Conservation (phyloP, 2,888 invertebrate genomes). For the Eupeodes latifasciatus region DNA sequence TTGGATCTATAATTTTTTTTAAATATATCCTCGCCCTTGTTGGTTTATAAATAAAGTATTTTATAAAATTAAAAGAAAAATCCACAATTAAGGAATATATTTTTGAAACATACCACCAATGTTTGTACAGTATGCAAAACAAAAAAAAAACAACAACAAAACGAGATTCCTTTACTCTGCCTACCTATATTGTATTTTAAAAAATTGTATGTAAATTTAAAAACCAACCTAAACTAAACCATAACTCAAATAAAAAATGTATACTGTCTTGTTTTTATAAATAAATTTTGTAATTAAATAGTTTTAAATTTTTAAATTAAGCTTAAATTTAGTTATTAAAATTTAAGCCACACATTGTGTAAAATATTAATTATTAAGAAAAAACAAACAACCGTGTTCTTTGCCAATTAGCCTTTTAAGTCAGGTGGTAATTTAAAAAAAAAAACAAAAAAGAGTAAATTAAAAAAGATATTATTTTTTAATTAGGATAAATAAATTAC, state of each 20-base stretch:
- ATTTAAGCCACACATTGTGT: constrained; percentile 65
- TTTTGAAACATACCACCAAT: constrained; percentile 59
- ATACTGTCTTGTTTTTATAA: constrained; percentile 47
- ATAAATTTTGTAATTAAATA: constrained; percentile 54
- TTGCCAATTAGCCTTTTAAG: constrained; percentile 74
- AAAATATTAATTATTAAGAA: constrained; percentile 65
- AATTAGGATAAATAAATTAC: constrained; percentile 55
- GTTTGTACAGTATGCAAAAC: constrained; percentile 52
- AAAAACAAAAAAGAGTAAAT: constrained; percentile 17
- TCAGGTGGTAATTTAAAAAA: constrained; percentile 67
- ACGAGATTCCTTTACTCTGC: constrained; percentile 56
- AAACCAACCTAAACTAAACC: constrained; percentile 33
- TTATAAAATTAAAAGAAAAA: constrained; percentile 30
- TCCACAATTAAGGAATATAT: constrained; percentile 11
- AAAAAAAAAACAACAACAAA: not conserved
- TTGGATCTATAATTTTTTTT: constrained; percentile 39
- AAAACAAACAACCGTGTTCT: constrained; percentile 67
- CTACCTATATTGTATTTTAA: constrained; percentile 37
- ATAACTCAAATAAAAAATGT: constrained; percentile 38
- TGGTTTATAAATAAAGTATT: constrained; percentile 28
- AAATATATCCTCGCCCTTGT: constrained; percentile 57
- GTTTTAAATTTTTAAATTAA: constrained; percentile 38
- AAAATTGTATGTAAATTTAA: constrained; percentile 10
- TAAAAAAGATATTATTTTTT: not conserved
- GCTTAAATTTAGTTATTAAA: constrained; percentile 40